A percentile compares a stretch with the other conserved stretches of the same genome.
phyloP scores from a whole-genome alignment of 2,888 invertebrate genomes.

The Erebia aethiops region DNA sequence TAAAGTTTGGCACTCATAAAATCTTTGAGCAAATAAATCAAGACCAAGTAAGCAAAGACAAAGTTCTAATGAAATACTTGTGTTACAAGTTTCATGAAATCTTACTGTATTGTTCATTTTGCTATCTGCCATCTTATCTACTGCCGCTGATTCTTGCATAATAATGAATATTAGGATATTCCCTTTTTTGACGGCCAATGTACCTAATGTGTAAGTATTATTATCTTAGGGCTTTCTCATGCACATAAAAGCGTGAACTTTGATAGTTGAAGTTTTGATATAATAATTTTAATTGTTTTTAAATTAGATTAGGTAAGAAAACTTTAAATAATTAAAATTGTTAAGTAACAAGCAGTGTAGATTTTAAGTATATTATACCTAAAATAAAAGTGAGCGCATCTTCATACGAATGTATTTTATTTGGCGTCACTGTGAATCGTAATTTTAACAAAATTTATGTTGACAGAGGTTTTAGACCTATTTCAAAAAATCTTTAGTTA shows the following conservation, averaged over 20 bases:
- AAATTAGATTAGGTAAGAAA: slow-evolving; percentile 1
- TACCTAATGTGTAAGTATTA: slow-evolving; percentile 17
- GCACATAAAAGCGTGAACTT: not conserved
- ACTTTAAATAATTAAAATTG: not conserved
- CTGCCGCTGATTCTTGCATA: slow-evolving; percentile 10
- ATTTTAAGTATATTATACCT: not conserved
- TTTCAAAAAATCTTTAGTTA: not conserved
- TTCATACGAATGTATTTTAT: not conserved
- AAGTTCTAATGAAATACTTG: no score
- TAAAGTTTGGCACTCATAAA: no score
- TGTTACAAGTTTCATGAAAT: no score
- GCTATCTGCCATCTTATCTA: slow-evolving; percentile 1
- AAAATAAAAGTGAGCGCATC: not conserved
- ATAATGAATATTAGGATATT: not conserved
- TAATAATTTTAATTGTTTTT: slow-evolving; percentile 10
- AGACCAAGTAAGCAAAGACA: no score
- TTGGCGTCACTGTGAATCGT: slow-evolving; percentile 1
- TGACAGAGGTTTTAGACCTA: not conserved
- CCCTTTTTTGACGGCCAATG: slow-evolving; percentile 8
- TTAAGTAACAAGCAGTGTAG: not conserved
- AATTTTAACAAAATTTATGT: not conserved
- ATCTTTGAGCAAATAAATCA: no score
- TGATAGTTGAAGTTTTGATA: not conserved
- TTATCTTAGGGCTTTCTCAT: slow-evolving; percentile 3
- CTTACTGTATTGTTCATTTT: no score